These are phyloP conservation scores for Pteropus alecto DNA, from an alignment of 2,113 vertebrate genomes.

Conservation along the genomic window DNA sequence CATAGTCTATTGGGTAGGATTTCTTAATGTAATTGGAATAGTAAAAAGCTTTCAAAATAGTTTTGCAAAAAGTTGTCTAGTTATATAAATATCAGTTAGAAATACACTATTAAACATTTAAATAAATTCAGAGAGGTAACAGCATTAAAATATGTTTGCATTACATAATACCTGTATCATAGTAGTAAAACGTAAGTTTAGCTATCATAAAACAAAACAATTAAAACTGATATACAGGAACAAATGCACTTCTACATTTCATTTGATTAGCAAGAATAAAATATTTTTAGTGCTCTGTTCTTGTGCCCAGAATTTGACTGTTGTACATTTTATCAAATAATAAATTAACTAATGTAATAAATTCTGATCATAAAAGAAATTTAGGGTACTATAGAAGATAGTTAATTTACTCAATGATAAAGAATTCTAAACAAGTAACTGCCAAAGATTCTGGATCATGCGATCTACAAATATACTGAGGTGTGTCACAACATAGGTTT, in stretches of 20 bases:
- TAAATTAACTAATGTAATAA: not conserved
- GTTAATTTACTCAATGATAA: not conserved
- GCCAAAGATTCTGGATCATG: not conserved
- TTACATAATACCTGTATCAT: not conserved
- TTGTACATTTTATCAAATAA: not conserved
- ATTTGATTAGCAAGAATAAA: not conserved
- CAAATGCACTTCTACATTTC: not conserved
- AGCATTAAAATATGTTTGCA: not conserved
- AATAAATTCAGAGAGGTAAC: not conserved
- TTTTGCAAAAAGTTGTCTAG: not conserved
- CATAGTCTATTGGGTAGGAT: not conserved
- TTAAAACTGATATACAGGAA: not conserved
- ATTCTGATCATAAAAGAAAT: not conserved
- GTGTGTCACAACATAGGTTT: not conserved
- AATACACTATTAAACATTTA: not conserved
- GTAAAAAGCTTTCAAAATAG: not conserved
- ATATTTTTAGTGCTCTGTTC: not conserved
- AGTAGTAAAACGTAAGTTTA: not conserved
- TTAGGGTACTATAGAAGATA: not conserved
- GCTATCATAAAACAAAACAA: not conserved
- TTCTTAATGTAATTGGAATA: not conserved
- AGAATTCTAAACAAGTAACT: not conserved
- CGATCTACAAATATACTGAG: not conserved
- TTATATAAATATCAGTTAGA: not conserved
- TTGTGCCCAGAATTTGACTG: not conserved